Base-by-base conservation (phyloP, 2,113 vertebrate genomes). In the Thryonomys swinderianus region DNA sequence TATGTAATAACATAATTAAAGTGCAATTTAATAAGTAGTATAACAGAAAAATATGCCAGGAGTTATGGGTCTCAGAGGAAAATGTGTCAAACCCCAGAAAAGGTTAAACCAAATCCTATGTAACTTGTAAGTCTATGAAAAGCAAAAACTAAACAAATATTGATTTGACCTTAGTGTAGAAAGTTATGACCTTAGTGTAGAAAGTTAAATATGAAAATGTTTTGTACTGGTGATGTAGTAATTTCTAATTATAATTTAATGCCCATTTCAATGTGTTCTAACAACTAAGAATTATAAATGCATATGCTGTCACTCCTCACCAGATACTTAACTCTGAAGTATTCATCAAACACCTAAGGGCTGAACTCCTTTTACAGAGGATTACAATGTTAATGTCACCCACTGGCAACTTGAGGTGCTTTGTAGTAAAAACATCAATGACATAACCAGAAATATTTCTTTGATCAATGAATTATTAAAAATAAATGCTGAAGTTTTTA, bases 351-450 rank as follows among this genome's bases (percentile, higher is more conserved):
- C 37, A 94, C 94, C 91, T 95, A 96, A 96, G 92, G 80, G 96
- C 94, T 78, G 88, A 97, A 97, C 95, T 95, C 97, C 93, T 97
- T 97, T 98, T 71, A 59, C 78, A 97, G 93, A 97, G 96, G 96
- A 97, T 96, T 88, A 95, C 62, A 80, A 96, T 95, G 78, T 95
- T 48, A 96, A 82, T 88, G 96, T 97, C 95, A 97, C 96, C 32
- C 84, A 91, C 74, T 1, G 97, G 97, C 95, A 98, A 94, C 89
- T 78, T 90, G 95, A 96, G 96, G 59, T 95, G 94, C 94, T 98
- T 96, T 94, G 95, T 96, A 97, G 95, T 93, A 96, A 96, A 96
- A 98, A 97, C 95, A 97, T 97, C 98, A 98, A 89, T 92, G 95
- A 95, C 66, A 96, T 87, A 95, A 93, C 85, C 18, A 82, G 83